A percentile compares a stretch with the other conserved stretches of the same genome.
These are phyloP conservation scores for Achatina immaculata DNA, from an alignment of 1,140 invertebrate species.

Conservation along the genomic window DNA sequence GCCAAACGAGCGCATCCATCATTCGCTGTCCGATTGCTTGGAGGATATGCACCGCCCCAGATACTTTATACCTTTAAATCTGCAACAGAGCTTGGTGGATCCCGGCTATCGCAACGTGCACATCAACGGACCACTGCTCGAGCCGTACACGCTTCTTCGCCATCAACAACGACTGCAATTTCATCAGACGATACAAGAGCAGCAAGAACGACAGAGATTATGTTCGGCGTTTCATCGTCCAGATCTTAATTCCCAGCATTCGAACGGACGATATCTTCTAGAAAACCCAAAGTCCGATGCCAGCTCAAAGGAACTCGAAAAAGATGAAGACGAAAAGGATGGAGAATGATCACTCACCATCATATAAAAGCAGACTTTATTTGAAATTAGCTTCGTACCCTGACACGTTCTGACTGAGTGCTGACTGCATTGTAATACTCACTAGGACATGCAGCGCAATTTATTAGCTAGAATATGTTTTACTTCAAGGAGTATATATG, in stretches of 20 bases:
- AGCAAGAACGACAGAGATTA: background rate
- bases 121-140: background rate
- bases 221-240: background rate
- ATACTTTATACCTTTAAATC: background rate
- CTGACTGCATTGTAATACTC: too few relatives aligned
- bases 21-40: background rate
- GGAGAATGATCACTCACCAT: too few relatives aligned
- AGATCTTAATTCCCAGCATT: background rate
- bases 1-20: too few relatives aligned
- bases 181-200: background rate
- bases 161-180: background rate
- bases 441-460: too few relatives aligned
- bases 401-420: too few relatives aligned
- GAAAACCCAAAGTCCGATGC: constrained; percentile 94
- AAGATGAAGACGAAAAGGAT: too few relatives aligned
- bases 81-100: background rate
- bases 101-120: background rate
- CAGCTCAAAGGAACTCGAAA: constrained; percentile 95
- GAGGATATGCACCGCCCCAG: background rate
- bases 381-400: too few relatives aligned
- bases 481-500: too few relatives aligned
- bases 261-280: constrained; percentile 42
- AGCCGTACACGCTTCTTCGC: background rate
- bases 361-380: too few relatives aligned
- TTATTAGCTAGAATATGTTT: too few relatives aligned